Percentiles rank a stretch among this genome's conserved stretches.
phyloP scores from a whole-genome alignment of 2,113 vertebrate species.

The Cervus canadensis region DNA sequence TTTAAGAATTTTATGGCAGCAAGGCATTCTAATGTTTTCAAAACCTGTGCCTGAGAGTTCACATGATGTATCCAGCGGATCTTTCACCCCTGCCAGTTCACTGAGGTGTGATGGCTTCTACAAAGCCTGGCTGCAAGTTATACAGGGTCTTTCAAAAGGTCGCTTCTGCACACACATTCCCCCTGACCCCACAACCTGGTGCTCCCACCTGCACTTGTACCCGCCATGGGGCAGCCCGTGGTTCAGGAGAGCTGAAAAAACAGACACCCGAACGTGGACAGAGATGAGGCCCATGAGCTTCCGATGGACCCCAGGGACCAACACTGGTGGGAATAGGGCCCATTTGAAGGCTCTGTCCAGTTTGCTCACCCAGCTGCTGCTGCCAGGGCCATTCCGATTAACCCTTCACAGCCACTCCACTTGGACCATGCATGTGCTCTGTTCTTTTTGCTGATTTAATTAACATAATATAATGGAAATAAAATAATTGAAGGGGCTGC shows the following conservation, averaged over 20 bases:
- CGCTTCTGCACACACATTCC: not conserved
- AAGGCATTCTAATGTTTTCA: not conserved
- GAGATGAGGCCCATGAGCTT: not conserved
- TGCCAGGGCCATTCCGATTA: constrained; percentile 60
- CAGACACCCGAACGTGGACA: constrained; percentile 27
- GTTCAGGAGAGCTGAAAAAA: not conserved
- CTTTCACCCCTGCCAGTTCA: not conserved
- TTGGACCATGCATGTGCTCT: constrained; percentile 36
- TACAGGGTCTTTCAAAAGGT: not conserved
- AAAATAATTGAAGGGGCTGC: constrained; percentile 74
- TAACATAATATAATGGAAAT: constrained; percentile 75
- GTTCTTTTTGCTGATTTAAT: constrained; percentile 68
- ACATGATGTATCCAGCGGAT: accelerated
- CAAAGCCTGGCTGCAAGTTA: not conserved
- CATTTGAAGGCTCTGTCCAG: constrained; percentile 46
- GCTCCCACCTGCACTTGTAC: not conserved
- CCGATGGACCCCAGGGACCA: constrained; percentile 49
- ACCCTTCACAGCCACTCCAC: constrained; percentile 66
- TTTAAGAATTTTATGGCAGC: not conserved
- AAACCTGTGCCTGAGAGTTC: not conserved
- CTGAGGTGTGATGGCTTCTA: not conserved
- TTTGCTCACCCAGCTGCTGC: constrained; percentile 41
- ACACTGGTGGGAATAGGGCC: constrained; percentile 41
- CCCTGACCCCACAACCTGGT: not conserved
- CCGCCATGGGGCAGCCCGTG: not conserved